These are phyloP conservation scores for Cheilosia vernalis DNA, from an alignment of 2,888 invertebrate genomes.

Conservation along the genomic window DNA sequence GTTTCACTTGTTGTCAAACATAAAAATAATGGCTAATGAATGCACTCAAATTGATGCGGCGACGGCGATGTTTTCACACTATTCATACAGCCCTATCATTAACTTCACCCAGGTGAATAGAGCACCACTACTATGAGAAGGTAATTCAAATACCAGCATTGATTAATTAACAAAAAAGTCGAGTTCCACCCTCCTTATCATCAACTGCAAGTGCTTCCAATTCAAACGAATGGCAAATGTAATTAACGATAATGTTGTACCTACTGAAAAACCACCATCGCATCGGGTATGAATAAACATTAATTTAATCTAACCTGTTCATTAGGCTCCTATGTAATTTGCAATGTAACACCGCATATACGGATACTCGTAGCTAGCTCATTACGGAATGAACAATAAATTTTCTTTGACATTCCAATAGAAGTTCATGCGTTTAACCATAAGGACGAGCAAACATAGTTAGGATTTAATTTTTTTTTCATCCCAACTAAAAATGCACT, in stretches of 20 bases:
- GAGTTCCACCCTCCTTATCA: neutral
- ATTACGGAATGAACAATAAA: conserved; percentile 50
- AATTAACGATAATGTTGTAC: conserved; percentile 45
- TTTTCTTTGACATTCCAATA: conserved; percentile 48
- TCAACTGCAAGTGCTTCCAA: neutral
- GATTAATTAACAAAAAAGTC: conserved; percentile 59
- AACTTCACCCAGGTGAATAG: conserved; percentile 36
- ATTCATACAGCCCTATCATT: conserved; percentile 35
- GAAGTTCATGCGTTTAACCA: neutral
- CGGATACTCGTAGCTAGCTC: conserved; percentile 11
- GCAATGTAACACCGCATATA: conserved; percentile 8
- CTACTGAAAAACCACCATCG: conserved; percentile 38
- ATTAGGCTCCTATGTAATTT: conserved; percentile 48
- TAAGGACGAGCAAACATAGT: conserved; percentile 16
- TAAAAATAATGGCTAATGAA: conserved; percentile 61
- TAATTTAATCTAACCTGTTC: conserved; percentile 61
- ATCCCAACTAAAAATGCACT: conserved; percentile 26
- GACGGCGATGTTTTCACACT: conserved; percentile 29
- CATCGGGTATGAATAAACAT: conserved; percentile 51
- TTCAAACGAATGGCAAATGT: conserved; percentile 57
- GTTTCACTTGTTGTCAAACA: conserved; percentile 50
- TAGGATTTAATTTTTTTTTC: conserved; percentile 6
- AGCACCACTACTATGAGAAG: conserved; percentile 27
- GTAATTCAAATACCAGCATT: conserved; percentile 40
- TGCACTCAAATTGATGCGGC: conserved; percentile 25